These are phyloP conservation scores for Aethina tumida DNA, from an alignment of 1,140 invertebrate species.

Conservation along the genomic window DNA sequence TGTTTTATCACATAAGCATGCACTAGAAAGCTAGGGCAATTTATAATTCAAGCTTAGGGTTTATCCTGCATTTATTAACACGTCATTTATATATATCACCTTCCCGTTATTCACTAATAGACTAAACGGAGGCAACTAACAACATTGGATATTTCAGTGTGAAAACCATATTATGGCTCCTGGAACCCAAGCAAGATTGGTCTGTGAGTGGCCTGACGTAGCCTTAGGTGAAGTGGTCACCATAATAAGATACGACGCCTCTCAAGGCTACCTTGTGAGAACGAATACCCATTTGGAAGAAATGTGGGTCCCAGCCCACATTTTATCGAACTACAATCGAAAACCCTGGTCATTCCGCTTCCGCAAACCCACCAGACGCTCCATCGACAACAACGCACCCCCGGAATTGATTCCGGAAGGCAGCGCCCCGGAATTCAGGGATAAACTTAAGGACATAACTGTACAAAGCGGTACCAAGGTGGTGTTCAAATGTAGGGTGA, in stretches of 20 bases:
- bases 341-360: conserved; percentile 54
- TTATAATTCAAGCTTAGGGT: too few relatives aligned
- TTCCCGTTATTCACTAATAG: too few relatives aligned
- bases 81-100: too few relatives aligned
- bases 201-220: conserved; percentile 42
- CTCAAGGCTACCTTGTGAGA: conserved; percentile 37
- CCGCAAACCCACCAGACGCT: conserved; percentile 31
- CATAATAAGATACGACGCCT: conserved; percentile 38
- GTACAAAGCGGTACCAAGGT: conserved; percentile 26
- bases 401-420: conserved; percentile 20
- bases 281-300: conserved; percentile 38
- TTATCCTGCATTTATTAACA: too few relatives aligned
- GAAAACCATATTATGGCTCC: conserved; percentile 39
- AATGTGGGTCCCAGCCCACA: conserved; percentile 54
- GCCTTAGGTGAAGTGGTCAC: conserved; percentile 42
- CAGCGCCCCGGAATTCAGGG: conserved; percentile 28
- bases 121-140: not conserved
- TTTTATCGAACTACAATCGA: conserved; percentile 42
- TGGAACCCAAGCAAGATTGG: conserved; percentile 41
- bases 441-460: conserved; percentile 27
- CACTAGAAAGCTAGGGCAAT: too few relatives aligned
- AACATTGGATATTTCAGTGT: conserved; percentile 21
- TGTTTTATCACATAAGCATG: not conserved
- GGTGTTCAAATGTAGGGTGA: conserved; percentile 27
- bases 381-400: conserved; percentile 35